These are phyloP conservation scores for Agrochola lychnidis DNA, from an alignment of 2,888 invertebrate species.

Conservation along the genomic window DNA sequence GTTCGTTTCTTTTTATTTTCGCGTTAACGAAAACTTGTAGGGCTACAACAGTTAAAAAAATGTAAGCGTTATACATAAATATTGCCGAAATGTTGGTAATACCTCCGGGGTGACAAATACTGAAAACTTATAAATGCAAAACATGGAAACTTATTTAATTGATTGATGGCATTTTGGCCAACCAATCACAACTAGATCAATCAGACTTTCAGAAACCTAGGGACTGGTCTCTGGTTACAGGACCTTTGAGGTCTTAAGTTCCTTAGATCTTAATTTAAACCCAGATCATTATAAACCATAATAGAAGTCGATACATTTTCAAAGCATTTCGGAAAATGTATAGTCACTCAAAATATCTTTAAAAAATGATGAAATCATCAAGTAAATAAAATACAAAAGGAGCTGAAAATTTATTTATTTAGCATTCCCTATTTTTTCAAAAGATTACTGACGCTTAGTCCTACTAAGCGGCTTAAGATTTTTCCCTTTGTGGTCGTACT, in stretches of 20 bases:
- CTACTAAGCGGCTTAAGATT: constrained; percentile 15
- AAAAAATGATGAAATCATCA: not conserved
- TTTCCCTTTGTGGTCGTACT: constrained; percentile 4
- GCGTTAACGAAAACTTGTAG: not conserved
- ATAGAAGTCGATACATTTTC: not conserved
- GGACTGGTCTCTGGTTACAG: too few relatives aligned
- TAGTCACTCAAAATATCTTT: not conserved
- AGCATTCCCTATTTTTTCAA: not conserved
- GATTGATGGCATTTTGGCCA: not conserved
- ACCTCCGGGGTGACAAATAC: not conserved
- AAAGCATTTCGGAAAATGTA: not conserved
- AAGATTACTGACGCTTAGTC: not conserved
- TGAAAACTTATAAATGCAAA: constrained; percentile 22
- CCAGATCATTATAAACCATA: not conserved
- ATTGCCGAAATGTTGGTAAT: constrained; percentile 3
- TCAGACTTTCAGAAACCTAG: not conserved
- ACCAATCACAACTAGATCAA: not conserved
- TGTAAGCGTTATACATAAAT: not conserved
- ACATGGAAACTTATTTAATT: not conserved
- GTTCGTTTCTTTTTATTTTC: not conserved
- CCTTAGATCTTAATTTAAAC: not conserved
- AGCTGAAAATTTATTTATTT: not conserved
- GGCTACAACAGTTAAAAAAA: not conserved
- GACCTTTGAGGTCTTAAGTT: too few relatives aligned
- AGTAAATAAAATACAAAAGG: not conserved